Evolutionary conservation across 2,113 vertebrate species (phyloP).

Genomic region (Chionis minor): DNA sequence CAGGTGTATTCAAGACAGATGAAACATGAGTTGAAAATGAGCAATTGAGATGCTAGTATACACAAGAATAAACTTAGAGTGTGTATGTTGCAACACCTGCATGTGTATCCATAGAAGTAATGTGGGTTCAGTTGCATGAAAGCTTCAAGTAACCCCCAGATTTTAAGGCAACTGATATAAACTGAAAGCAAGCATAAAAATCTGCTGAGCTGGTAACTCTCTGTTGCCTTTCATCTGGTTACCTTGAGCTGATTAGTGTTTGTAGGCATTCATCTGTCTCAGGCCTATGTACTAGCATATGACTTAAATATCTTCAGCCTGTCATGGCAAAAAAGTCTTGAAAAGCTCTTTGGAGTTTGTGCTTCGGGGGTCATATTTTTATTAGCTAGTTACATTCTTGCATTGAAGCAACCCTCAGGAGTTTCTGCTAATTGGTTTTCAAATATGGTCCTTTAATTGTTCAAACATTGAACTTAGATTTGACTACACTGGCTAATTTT

Average conservation of each 20-base stretch:
- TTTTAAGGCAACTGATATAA: neutral
- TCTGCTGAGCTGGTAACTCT: neutral
- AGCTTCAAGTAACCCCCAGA: neutral
- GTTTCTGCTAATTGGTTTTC: slow-evolving; percentile 64
- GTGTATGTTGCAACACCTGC: neutral
- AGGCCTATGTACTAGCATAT: neutral
- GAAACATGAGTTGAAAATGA: neutral
- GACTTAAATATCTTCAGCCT: neutral
- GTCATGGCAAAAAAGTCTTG: neutral
- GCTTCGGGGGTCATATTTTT: slow-evolving; percentile 36
- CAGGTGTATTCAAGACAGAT: neutral
- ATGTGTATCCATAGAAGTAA: neutral
- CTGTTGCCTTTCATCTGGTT: neutral
- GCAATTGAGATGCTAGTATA: neutral
- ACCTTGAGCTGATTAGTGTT: neutral
- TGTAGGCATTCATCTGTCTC: neutral
- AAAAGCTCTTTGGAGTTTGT: neutral
- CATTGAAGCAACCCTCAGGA: slow-evolving; percentile 26
- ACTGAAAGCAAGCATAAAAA: neutral
- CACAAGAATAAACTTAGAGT: neutral
- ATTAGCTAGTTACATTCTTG: slow-evolving; percentile 20
- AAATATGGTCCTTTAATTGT: slow-evolving; percentile 51
- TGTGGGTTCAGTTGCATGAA: neutral
- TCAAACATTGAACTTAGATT: slow-evolving; percentile 28
- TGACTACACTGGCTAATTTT: slow-evolving; percentile 37